Percentiles rank a stretch among this genome's conserved stretches.
These are phyloP conservation scores for Microdon myrmicae DNA, from an alignment of 2,888 invertebrate species.

Conservation along the genomic window DNA sequence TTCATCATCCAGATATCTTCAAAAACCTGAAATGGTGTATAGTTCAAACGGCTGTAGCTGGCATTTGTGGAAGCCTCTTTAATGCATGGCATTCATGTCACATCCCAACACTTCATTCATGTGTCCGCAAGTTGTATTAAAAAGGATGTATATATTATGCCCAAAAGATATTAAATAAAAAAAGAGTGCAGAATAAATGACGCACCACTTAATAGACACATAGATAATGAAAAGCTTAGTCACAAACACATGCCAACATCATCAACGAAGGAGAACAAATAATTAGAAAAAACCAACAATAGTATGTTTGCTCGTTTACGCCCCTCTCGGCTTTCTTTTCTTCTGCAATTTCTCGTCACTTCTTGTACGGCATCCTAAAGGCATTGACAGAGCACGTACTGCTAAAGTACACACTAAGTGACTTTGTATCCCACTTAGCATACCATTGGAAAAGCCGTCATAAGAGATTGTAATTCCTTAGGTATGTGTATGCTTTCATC, in stretches of 20 bases:
- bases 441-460: constrained; percentile 47
- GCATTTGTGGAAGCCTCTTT: too few relatives aligned
- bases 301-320: too few relatives aligned
- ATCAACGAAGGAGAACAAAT: not conserved
- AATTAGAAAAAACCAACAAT: constrained; percentile 5
- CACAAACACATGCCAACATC: not conserved
- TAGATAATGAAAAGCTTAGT: constrained; percentile 7
- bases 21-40: too few relatives aligned
- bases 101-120: too few relatives aligned
- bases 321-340: too few relatives aligned
- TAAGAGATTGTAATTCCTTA: constrained; percentile 46
- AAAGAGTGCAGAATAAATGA: constrained; percentile 1
- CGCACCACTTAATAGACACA: constrained; percentile 43
- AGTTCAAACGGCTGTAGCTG: too few relatives aligned
- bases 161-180: constrained; percentile 27
- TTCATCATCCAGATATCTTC: too few relatives aligned
- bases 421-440: constrained; percentile 52
- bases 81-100: too few relatives aligned
- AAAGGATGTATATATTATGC: constrained; percentile 28
- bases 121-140: too few relatives aligned
- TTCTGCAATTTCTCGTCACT: too few relatives aligned
- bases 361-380: constrained; percentile 9
- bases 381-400: constrained; percentile 46
- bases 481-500: constrained; percentile 15
- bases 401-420: constrained; percentile 48